Percentiles rank a stretch among this genome's conserved stretches.
These are phyloP conservation scores for Drosophila lacertosa DNA, from an alignment of 1,140 invertebrate genomes.

Conservation along the genomic window DNA sequence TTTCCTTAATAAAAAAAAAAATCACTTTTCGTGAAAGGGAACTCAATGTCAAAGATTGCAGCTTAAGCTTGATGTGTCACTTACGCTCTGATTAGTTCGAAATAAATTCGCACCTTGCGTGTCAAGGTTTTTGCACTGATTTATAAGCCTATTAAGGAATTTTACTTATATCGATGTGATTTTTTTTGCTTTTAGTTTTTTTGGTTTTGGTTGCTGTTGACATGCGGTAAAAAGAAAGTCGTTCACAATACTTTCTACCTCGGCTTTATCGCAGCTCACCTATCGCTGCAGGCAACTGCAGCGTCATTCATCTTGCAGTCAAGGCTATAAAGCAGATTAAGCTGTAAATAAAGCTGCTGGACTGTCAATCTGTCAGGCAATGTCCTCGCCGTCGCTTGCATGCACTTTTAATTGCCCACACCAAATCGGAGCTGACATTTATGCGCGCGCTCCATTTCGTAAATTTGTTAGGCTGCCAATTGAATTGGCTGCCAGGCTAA, in stretches of 20 bases:
- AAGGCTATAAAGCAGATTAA: slow-evolving; percentile 61
- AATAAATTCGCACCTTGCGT: neutral
- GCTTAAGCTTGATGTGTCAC: neutral
- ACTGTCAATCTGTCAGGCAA: slow-evolving; percentile 59
- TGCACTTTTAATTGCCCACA: slow-evolving; percentile 66
- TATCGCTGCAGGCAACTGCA: slow-evolving; percentile 57
- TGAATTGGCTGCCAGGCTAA: slow-evolving; percentile 58
- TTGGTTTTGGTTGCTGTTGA: slow-evolving; percentile 35
- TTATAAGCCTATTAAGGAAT: slow-evolving; percentile 16
- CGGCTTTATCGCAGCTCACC: slow-evolving; percentile 47
- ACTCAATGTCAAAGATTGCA: neutral
- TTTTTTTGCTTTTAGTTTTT: neutral
- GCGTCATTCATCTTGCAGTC: slow-evolving; percentile 68
- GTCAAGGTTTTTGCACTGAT: slow-evolving; percentile 9
- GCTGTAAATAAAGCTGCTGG: slow-evolving; percentile 72
- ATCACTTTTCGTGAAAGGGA: neutral
- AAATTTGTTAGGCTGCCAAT: slow-evolving; percentile 45
- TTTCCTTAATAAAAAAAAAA: neutral
- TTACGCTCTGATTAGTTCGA: neutral
- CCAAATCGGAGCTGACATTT: slow-evolving; percentile 75
- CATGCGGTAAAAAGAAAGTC: slow-evolving; percentile 60
- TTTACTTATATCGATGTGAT: slow-evolving; percentile 6
- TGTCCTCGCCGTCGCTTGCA: slow-evolving; percentile 36
- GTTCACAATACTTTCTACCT: slow-evolving; percentile 57
- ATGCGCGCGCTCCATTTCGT: slow-evolving; percentile 74